These are phyloP conservation scores for Lepidurus apus DNA, from an alignment of 1,140 invertebrate genomes.

Conservation along the genomic window DNA sequence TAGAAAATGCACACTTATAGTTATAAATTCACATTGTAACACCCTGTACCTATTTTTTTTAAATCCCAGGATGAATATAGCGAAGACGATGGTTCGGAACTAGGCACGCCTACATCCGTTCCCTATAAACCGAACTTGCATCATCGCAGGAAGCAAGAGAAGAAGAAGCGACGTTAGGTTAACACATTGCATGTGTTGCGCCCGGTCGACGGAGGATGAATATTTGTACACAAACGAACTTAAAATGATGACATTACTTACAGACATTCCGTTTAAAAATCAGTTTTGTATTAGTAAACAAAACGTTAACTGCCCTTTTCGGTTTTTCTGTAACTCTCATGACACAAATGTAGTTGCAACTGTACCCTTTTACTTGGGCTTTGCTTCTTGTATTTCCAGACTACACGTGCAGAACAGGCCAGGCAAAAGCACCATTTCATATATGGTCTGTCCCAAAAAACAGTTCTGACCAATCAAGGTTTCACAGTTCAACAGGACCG, in stretches of 20 bases:
- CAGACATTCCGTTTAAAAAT: too few species aligned
- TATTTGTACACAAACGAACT: too few species aligned
- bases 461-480: not conserved
- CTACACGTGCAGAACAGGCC: conserved; percentile 20
- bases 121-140: conserved; percentile 48
- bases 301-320: too few species aligned
- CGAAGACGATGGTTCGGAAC: conserved; percentile 53
- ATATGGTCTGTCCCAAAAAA: conserved; percentile 2
- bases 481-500: not conserved
- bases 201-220: too few species aligned
- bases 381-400: not conserved
- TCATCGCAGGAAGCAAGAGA: conserved; percentile 50
- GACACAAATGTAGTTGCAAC: not conserved
- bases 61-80: conserved; percentile 45
- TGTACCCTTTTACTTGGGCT: not conserved
- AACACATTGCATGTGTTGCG: not conserved
- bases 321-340: too few species aligned
- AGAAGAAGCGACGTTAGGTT: conserved; percentile 51
- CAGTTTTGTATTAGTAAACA: too few species aligned
- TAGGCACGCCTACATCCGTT: conserved; percentile 54
- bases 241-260: too few species aligned
- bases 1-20: conserved; percentile 22
- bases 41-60: conserved; percentile 34
- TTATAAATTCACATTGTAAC: conserved; percentile 26
- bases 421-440: conserved; percentile 1